Conservation (phyloP, 2,113 vertebrate genomes). For the Pogonocichla stellata region DNA sequence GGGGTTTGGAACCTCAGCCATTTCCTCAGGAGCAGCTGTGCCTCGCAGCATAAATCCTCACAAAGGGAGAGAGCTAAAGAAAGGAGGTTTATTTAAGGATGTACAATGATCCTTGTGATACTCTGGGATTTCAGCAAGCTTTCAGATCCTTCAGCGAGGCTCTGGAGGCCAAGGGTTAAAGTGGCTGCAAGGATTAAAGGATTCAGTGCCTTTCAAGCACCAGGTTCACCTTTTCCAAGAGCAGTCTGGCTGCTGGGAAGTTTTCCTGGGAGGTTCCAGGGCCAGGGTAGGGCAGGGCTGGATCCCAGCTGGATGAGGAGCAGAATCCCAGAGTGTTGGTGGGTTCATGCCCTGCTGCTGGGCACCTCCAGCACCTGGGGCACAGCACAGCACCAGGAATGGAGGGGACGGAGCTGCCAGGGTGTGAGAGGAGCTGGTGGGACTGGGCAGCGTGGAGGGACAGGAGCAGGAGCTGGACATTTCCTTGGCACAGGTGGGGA, state of each 20-base stretch:
- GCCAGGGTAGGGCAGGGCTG: neutral
- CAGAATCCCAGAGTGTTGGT: too few species aligned
- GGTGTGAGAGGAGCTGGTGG: neutral
- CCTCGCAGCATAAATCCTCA: constrained; percentile 24
- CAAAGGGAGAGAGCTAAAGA: constrained; percentile 27
- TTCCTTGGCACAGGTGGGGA: fast-evolving
- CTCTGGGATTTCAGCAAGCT: constrained; percentile 49
- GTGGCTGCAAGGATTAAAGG: constrained; percentile 45
- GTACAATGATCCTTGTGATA: constrained; percentile 56
- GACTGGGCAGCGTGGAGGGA: neutral
- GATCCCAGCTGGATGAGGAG: neutral
- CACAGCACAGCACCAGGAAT: fast-evolving
- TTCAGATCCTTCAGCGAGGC: neutral
- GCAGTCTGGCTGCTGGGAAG: neutral
- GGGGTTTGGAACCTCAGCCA: neutral
- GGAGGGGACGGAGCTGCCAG: neutral
- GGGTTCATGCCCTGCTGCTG: neutral
- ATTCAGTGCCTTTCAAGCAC: neutral
- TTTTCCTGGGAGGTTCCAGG: neutral
- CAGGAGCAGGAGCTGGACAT: neutral
- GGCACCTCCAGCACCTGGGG: fast-evolving
- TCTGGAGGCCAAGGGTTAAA: constrained; percentile 54
- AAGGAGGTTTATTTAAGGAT: constrained; percentile 54
- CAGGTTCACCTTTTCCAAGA: neutral
- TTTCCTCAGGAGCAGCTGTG: neutral